Conservation (phyloP, 2,888 invertebrate genomes). For the Synanthedon formicaeformis region DNA sequence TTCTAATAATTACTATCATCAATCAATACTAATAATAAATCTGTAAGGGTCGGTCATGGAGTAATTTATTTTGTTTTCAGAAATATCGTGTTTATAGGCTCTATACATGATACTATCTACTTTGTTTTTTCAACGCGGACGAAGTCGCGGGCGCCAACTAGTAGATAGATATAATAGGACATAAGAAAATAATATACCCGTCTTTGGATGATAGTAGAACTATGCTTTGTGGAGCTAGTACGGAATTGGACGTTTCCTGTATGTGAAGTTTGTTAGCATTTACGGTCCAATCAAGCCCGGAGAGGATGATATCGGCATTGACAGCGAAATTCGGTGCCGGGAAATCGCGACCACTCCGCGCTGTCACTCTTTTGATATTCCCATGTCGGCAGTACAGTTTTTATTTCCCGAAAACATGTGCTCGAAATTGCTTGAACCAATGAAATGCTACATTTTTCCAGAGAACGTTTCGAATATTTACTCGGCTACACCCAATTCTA, state of each 20-base stretch:
- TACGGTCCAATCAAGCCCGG: conserved; percentile 40
- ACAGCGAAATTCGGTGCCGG: background rate
- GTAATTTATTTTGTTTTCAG: no score
- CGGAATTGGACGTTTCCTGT: background rate
- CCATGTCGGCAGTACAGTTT: background rate
- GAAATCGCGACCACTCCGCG: background rate
- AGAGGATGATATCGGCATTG: background rate
- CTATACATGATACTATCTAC: no score
- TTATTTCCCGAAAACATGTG: background rate
- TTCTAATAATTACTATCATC: no score
- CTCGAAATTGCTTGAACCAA: background rate
- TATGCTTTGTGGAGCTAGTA: background rate
- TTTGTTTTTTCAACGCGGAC: no score
- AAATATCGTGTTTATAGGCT: no score
- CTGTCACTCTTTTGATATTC: background rate
- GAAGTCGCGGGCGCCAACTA: no score
- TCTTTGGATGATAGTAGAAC: no score
- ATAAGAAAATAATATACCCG: no score
- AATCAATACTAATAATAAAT: no score
- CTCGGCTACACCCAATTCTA: background rate
- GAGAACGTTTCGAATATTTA: background rate
- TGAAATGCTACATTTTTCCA: no score
- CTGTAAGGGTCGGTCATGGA: no score
- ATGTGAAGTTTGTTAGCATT: conserved; percentile 24
- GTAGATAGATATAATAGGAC: no score